Base-by-base conservation (phyloP, 2,113 vertebrate species). In the Coturnix japonica region DNA sequence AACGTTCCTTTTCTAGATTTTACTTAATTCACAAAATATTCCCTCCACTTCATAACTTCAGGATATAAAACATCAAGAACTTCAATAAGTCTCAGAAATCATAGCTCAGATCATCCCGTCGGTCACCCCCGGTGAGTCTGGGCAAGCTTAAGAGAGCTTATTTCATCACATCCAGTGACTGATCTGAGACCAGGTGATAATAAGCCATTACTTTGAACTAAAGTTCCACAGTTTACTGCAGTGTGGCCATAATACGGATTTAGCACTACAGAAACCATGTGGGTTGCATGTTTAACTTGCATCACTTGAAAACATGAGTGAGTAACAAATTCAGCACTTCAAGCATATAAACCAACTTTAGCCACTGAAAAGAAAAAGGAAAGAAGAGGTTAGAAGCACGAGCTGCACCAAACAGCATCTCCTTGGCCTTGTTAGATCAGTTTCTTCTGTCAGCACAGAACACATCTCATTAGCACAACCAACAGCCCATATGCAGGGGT, bases 1-100 rank as follows among this genome's bases (percentile, higher is more conserved):
- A 47, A 51, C 11, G 74, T 86, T 83, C 82, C 88, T 86, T 78
- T 81, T 35, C 18, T 25, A 21, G 51, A 71, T 39, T 94, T 90
- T 39, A 77, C n/a, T 91, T 87, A 85, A 76, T 80, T 63, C 67
- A 83, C 73, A 87, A 87, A 76, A 57, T 19, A 77, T 73, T 72
- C n/a, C 14, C 12, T 66, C 64, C 77, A 5, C 75, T 59, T 7
- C 61, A 26, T 35, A 47, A 60, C 46, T 69, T 25, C 61, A 64
- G 69, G 33, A 54, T 74, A 81, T 53, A 77, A 85, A 71, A 82
- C 44, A 70, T 31, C 47, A 73, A 56, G 1, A 25, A 56, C 47
- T 91, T 44, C 66, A 92, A 3, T 30, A 77, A 39, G 39, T 33
- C 81, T 64, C 46, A 53, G 43, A 89, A 83, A 85, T 80, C n/a